phyloP scores from a whole-genome alignment of 2,113 vertebrate genomes.

The Zootoca vivipara region DNA sequence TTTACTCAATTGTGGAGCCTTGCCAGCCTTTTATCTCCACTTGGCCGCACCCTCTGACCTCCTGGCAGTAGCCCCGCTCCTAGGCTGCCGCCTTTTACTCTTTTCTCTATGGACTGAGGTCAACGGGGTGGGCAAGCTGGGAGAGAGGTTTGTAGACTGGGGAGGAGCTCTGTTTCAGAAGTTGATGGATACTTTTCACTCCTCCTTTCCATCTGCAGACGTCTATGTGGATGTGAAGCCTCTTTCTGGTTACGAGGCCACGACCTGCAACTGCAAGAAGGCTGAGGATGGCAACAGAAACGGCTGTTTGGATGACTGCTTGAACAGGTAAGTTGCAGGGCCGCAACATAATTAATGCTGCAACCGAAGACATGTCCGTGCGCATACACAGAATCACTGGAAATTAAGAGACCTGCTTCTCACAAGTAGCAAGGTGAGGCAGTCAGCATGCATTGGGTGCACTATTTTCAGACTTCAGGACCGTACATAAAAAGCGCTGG shows the following conservation, averaged over 20 bases:
- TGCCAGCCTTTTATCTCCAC: background rate
- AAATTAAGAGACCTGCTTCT: background rate
- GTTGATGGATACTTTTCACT: background rate
- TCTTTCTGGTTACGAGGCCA: constrained; percentile 95
- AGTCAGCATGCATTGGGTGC: background rate
- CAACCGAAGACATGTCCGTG: background rate
- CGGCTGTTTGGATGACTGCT: constrained; percentile 93
- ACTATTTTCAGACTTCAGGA: background rate
- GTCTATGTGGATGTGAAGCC: constrained; percentile 98
- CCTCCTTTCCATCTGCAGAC: constrained; percentile 70
- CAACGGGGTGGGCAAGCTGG: too few species aligned
- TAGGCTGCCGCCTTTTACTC: background rate
- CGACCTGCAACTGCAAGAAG: constrained; percentile 92
- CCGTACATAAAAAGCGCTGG: background rate
- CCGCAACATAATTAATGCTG: background rate
- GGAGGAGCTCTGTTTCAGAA: background rate
- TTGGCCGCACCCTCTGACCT: background rate
- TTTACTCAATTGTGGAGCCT: background rate
- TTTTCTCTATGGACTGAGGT: background rate
- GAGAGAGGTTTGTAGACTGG: background rate
- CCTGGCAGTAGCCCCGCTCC: background rate
- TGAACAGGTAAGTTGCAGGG: constrained; percentile 84
- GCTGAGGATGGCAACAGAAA: constrained; percentile 80
- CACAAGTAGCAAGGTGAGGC: background rate
- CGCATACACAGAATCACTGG: background rate